phyloP scores from a whole-genome alignment of 2,888 invertebrate species.

The Minunthozetes semirufus region DNA sequence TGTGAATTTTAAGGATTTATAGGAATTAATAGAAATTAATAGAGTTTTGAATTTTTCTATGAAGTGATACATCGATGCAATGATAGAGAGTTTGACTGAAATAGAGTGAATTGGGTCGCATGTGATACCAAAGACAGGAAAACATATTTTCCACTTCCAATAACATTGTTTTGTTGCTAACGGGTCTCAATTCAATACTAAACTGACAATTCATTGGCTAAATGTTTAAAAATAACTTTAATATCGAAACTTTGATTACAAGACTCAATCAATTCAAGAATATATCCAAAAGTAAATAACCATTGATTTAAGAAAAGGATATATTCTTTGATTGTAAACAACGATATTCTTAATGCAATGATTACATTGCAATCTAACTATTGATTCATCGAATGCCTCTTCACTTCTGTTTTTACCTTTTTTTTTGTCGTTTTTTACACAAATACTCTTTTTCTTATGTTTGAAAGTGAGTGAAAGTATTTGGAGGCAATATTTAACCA shows the following conservation, averaged over 20 bases:
- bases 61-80: background rate
- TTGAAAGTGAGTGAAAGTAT: no score
- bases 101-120: background rate
- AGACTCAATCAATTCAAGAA: background rate
- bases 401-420: no score
- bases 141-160: background rate
- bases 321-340: no score
- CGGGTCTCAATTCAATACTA: background rate
- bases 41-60: background rate
- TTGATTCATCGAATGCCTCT: no score
- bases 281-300: background rate
- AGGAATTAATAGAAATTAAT: no score
- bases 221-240: conserved; percentile 2
- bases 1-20: no score
- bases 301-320: background rate
- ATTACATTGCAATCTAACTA: no score
- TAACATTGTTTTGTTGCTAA: conserved; percentile 14
- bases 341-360: no score
- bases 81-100: background rate
- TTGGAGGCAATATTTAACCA: no score
- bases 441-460: no score
- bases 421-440: no score
- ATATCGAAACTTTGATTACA: background rate
- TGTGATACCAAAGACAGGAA: background rate
- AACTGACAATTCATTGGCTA: background rate